phyloP scores from a whole-genome alignment of 2,797 vertebrate genomes.

The Luscinia megarhynchos region DNA sequence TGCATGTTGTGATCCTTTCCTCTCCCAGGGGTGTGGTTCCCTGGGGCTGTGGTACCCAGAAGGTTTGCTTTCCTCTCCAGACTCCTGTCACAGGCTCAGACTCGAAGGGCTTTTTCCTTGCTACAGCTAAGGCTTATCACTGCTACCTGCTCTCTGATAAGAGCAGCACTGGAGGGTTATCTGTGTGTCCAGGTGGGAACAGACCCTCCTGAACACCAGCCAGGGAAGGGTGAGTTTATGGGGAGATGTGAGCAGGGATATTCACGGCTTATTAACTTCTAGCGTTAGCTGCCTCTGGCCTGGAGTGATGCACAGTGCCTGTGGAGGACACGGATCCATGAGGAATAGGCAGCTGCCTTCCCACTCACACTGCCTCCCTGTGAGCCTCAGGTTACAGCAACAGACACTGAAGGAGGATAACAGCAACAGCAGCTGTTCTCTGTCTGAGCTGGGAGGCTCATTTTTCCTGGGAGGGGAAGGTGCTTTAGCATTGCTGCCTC shows the following conservation, averaged over 20 bases:
- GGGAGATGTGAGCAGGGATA: neutral
- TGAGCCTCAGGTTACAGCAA: neutral
- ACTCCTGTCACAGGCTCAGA: neutral
- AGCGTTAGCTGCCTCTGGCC: neutral
- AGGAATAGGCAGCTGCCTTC: neutral
- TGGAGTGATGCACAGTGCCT: accelerated
- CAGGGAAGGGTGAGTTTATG: neutral
- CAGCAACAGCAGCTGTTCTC: neutral
- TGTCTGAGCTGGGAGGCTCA: neutral
- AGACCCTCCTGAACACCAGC: neutral
- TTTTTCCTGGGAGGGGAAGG: neutral
- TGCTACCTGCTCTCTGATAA: neutral
- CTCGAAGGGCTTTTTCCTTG: neutral
- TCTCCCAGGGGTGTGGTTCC: neutral
- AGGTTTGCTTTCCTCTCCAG: neutral
- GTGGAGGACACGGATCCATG: accelerated
- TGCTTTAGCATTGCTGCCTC: neutral
- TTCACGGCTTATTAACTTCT: neutral
- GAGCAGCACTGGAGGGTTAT: neutral
- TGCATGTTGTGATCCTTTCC: neutral
- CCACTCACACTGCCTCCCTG: neutral
- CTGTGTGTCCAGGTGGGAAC: neutral
- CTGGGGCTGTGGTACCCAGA: neutral
- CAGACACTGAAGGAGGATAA: neutral
- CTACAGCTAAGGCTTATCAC: neutral